Base-by-base conservation (phyloP, 2,888 invertebrate species). In the Euclidia mi region DNA sequence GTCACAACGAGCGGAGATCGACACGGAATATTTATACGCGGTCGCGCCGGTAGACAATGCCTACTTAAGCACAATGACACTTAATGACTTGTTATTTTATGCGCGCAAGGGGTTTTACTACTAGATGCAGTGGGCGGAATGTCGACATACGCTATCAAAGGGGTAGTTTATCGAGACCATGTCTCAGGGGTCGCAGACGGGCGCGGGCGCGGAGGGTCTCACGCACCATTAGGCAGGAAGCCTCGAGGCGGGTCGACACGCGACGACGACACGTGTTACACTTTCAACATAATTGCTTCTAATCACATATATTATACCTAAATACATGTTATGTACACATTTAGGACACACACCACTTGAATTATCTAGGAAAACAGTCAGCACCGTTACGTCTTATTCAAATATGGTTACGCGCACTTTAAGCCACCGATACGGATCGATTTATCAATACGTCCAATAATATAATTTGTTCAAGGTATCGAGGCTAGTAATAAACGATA, bases 231-330 rank as follows among this genome's bases (percentile, higher is more conserved):
- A 94, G 91, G 76, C 87, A 82, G 81, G 78, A 73, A 82, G 82
- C 84, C 85, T 84, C 78, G 81, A 80, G 85, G 84, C 88, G 80
- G 77, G 75, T 71, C 84, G 78, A 85, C 91, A 90, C 89, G 90
- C 90, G 89, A 89, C 82, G 78, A 79, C 82, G 68, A 89, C 92
- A 92, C 88, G 88, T 91, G 91, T 89, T 91, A 91, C 89, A 90
- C 90, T 90, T 89, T 90, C 88, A 89, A 89, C 89, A 81, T 92
- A 92, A 93, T 92, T 92, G 89, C 87, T 88, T 88, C 88, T 92
- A 89, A 92, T 92, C 88, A 85, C 85, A 81, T 80, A 77, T 75
- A 79, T 79, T 79, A 77, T 72, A 64, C 43, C 46, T 56, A 79
- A 77, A 66, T 55, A 68, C 62, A 40, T 43, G 40, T 46, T 51